Evolutionary conservation across 2,888 invertebrate genomes (phyloP), one percentile per base, ranked within the genome.

Genomic region (Thecocarcelia acutangulata): DNA sequence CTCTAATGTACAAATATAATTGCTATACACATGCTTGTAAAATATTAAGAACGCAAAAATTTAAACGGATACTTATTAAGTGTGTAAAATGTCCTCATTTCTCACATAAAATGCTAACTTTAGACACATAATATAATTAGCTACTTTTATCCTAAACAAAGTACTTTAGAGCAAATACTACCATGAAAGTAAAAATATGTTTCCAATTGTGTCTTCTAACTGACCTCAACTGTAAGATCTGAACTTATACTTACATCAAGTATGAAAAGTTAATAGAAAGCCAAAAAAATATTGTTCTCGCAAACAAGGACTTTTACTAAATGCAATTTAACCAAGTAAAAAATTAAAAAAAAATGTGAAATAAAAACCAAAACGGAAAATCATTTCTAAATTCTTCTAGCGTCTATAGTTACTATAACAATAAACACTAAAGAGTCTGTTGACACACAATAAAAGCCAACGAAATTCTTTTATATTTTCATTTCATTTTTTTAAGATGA

Each of bases 191-290:
- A n/a, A n/a, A n/a, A n/a, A n/a, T n/a, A n/a, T n/a, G n/a, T n/a
- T n/a, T n/a, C n/a, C n/a, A n/a, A n/a, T n/a, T 19, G 21, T 1
- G 17, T 28, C 6, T 11, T 54, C 40, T n/a, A 58, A 50, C 28
- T 52, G 40, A 11, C 19, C 72, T 11, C 28, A 5, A 42, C 72
- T 72, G 72, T 61, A 63, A 9, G 33, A 0, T 8, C 15, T 8
- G 17, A 19, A 12, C 17, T 17, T 56, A 21, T 12, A 50, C 15
- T 40, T 12, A 37, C 6, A 73, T 70, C 50, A 84, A 84, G 83
- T 77, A 79, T 83, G 80, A 84, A 84, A 84, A 80, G 77, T 80
- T 85, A 83, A 84, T 84, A 64, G 84, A 83, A 84, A 61, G 44
- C 52, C 59, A 74, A 80, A 17, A 69, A 33, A 59, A 59, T 21